Percentiles rank a stretch among this genome's conserved stretches.
phyloP scores from a whole-genome alignment of 2,888 invertebrate genomes.

The Archips xylosteana region DNA sequence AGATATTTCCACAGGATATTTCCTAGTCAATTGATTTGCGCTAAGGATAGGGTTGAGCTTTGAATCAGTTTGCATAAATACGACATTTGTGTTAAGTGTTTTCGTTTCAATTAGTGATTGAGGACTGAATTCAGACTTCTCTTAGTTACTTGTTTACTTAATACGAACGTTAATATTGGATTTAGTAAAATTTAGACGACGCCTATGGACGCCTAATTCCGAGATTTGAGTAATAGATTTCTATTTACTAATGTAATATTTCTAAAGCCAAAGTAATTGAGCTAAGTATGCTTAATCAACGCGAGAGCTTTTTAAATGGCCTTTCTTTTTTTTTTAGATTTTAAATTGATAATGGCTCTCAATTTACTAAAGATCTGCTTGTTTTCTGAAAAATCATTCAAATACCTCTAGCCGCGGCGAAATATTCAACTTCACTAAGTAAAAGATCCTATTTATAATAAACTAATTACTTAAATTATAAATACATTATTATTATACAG shows the following conservation, averaged over 20 bases:
- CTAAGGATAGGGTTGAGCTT: slow-evolving; percentile 3
- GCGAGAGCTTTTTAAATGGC: too few species aligned
- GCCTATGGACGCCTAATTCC: too few species aligned
- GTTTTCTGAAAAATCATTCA: too few species aligned
- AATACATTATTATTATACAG: too few species aligned
- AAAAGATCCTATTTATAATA: not conserved
- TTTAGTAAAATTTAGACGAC: not conserved
- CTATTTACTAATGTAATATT: not conserved
- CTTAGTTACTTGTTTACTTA: not conserved
- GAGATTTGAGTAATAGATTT: not conserved
- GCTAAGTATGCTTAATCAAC: too few species aligned
- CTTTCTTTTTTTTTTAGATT: too few species aligned
- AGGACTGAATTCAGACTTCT: too few species aligned
- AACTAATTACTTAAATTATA: not conserved
- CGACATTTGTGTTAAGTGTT: not conserved
- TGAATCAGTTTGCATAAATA: not conserved
- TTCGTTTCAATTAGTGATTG: not conserved
- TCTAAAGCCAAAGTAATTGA: not conserved
- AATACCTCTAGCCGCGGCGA: not conserved
- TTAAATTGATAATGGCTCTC: too few species aligned
- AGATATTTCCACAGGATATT: slow-evolving; percentile 11
- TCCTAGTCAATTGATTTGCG: slow-evolving; percentile 13
- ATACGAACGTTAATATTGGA: not conserved
- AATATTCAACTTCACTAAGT: not conserved
- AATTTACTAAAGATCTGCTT: too few species aligned